Evolutionary conservation across 2,113 vertebrate species (phyloP), one percentile per base, ranked within the genome.

Genomic region (Heterocephalus glaber): DNA sequence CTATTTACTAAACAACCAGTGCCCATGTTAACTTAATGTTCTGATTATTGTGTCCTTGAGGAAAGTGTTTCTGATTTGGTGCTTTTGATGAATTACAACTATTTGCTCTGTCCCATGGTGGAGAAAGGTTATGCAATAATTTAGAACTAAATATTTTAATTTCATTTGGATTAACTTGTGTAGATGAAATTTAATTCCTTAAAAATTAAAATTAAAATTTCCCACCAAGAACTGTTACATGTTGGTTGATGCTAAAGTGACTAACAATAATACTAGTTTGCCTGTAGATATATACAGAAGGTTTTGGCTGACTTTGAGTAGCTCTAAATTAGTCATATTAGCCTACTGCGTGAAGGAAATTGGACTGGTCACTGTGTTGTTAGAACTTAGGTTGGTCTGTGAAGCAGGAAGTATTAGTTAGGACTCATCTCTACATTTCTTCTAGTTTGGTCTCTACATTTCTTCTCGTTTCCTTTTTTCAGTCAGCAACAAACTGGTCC

Each of bases 111-210:
- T 77, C 65, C 30, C 20, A 30, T 22, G 41, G 33, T 80, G 80
- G 35, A 26, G 77, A 91, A 85, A 61, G n/a, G 16, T 47, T 76
- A 66, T 77, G 60, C 77, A 90, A 58, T 58, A 44, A 89, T 61
- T 72, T 89, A 93, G 79, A 93, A 44, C 19, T 72, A 91, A 93
- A 66, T 16, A 63, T 93, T 89, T 89, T 83, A 95, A 63, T 85
- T 96, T 17, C 12, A 4, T 65, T 80, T 95, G 66, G 12, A 35
- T 79, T 84, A 33, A 63, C 26, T 77, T 92, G 22, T 90, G 13
- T 83, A 84, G 61, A 86, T 82, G 52, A 89, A 92, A 22, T 93
- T 89, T 92, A 70, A 94, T 86, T 72, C 47, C 5, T 35, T 47
- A 70, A 49, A 80, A 65, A 84, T 76, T 76, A 6, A 44, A 79